These are phyloP conservation scores for Pelobates fuscus DNA, from an alignment of 2,113 vertebrate species.

Conservation along the genomic window DNA sequence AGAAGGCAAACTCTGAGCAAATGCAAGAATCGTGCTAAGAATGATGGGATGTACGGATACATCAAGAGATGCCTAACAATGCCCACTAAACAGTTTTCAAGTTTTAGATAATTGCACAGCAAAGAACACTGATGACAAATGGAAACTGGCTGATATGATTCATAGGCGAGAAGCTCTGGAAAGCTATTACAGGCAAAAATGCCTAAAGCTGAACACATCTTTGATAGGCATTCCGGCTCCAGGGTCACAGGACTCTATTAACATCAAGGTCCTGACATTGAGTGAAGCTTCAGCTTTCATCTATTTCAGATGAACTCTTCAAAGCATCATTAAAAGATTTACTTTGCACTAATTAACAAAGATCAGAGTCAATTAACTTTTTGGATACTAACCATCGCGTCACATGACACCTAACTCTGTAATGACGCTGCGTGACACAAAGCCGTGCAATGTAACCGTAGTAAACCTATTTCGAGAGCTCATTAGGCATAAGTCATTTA, in stretches of 20 bases:
- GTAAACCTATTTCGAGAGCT: not conserved
- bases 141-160: conserved; percentile 20
- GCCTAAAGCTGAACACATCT: conserved; percentile 50
- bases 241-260: conserved; percentile 80
- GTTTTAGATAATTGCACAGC: no score
- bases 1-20: no score
- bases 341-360: conserved; percentile 78
- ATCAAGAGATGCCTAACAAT: no score
- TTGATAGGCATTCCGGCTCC: conserved; percentile 64
- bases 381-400: conserved; percentile 69
- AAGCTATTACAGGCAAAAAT: conserved; percentile 44
- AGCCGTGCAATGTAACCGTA: conserved; percentile 35
- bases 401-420: conserved; percentile 76
- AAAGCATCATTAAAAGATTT: conserved; percentile 83
- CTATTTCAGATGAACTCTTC: conserved; percentile 78
- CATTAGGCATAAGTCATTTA: not conserved
- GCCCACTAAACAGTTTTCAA: no score
- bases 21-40: no score
- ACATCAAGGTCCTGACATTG: conserved; percentile 72
- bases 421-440: conserved; percentile 75
- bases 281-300: conserved; percentile 82
- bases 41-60: no score
- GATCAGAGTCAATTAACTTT: conserved; percentile 79
- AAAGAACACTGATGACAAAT: conserved; percentile 8
- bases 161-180: conserved; percentile 40